phyloP scores from a whole-genome alignment of 1,140 invertebrate genomes.

The Hermetia illucens region DNA sequence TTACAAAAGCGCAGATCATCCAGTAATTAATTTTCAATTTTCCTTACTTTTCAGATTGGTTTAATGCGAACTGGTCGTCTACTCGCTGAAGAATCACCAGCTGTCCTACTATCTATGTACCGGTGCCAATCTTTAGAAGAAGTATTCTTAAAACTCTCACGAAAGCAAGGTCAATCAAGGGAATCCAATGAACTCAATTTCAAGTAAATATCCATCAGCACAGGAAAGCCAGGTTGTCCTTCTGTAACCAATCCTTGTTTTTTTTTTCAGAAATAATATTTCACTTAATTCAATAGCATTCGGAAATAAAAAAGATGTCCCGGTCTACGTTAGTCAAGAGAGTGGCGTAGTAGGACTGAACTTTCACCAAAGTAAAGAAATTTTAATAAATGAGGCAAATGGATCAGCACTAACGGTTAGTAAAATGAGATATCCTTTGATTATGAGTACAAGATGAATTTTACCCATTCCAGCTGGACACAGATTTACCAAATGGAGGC shows the following conservation, averaged over 20 bases:
- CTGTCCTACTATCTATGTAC: conserved; percentile 67
- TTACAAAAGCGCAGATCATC: conserved; percentile 6
- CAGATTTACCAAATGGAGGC: too few species aligned
- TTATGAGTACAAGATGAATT: too few species aligned
- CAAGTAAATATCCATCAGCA: conserved; percentile 14
- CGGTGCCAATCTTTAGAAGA: conserved; percentile 76
- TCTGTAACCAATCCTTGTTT: not conserved
- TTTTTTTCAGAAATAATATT: conserved; percentile 48
- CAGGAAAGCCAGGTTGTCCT: conserved; percentile 5
- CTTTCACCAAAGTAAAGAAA: conserved; percentile 80
- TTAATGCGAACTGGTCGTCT: conserved; percentile 85
- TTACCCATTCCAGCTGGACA: too few species aligned
- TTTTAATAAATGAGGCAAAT: conserved; percentile 63
- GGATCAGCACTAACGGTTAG: conserved; percentile 38
- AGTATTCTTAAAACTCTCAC: conserved; percentile 81
- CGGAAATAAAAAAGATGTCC: conserved; percentile 59
- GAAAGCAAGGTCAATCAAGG: conserved; percentile 36
- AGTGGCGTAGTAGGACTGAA: conserved; percentile 72
- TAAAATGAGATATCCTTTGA: too few species aligned
- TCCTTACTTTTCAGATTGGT: conserved; percentile 55
- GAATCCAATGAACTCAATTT: conserved; percentile 27
- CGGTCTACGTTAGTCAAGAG: conserved; percentile 68
- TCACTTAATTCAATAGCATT: conserved; percentile 64
- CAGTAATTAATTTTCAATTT: conserved; percentile 6
- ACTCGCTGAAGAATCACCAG: conserved; percentile 82